Percentiles rank a stretch among this genome's conserved stretches.
Conservation (phyloP, 2,888 invertebrate genomes). For the Terebella lapidaria region DNA sequence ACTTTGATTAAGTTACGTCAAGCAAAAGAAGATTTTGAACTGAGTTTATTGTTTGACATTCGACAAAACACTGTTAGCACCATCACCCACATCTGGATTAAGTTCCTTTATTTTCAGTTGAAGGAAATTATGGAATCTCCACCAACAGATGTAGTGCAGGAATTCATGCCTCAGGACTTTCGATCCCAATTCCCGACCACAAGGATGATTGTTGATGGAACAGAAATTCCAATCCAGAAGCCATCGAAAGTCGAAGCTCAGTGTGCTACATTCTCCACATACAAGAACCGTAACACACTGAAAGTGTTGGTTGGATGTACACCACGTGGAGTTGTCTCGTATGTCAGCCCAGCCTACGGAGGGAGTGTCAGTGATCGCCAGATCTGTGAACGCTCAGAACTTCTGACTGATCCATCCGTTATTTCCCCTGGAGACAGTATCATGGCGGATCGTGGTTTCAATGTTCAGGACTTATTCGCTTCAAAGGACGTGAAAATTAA, state of each 20-base stretch:
- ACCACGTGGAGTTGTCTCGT: slow-evolving; percentile 27
- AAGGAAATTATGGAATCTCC: background rate
- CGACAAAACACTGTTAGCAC: background rate
- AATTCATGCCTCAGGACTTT: background rate
- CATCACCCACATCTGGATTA: background rate
- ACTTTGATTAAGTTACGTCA: slow-evolving; percentile 1
- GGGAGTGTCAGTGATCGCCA: slow-evolving; percentile 28
- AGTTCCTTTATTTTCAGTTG: background rate
- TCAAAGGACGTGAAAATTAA: slow-evolving; percentile 21
- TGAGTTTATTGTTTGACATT: background rate
- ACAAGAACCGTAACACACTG: slow-evolving; percentile 30
- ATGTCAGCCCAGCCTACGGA: slow-evolving; percentile 27
- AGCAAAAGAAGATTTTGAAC: background rate
- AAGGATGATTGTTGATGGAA: slow-evolving; percentile 27
- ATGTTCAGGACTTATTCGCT: slow-evolving; percentile 24
- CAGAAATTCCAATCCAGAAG: slow-evolving; percentile 29
- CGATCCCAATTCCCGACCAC: slow-evolving; percentile 24
- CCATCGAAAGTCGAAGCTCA: slow-evolving; percentile 23
- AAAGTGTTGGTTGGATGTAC: slow-evolving; percentile 25
- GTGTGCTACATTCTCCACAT: slow-evolving; percentile 28
- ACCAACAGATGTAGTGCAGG: background rate
- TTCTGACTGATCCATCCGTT: slow-evolving; percentile 2
- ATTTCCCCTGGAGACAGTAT: slow-evolving; percentile 10
- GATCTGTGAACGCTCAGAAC: slow-evolving; percentile 9
- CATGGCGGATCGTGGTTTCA: slow-evolving; percentile 19